phyloP scores from a whole-genome alignment of 2,888 invertebrate species.

The Diaphora mendica region DNA sequence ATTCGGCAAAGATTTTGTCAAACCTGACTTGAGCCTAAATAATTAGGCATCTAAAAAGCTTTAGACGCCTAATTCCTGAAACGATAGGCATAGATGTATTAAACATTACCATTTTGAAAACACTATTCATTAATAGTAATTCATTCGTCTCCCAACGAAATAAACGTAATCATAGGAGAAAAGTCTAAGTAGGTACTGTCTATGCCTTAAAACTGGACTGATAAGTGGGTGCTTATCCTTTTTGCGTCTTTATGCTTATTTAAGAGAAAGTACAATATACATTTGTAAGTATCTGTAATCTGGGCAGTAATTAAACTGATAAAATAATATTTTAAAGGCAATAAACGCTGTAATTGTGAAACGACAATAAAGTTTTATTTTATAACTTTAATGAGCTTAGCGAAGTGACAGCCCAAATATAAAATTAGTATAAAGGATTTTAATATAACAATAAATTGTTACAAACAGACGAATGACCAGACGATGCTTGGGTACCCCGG shows the following conservation, averaged over 20 bases:
- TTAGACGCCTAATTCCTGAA: too few relatives aligned
- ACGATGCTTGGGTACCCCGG: slow-evolving; percentile 57
- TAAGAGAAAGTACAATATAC: neutral
- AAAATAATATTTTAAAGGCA: neutral
- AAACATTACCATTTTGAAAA: neutral
- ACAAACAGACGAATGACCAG: slow-evolving; percentile 48
- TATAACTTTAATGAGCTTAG: slow-evolving; percentile 28
- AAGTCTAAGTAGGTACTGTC: too few relatives aligned
- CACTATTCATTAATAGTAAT: neutral
- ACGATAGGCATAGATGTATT: neutral
- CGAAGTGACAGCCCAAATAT: slow-evolving; percentile 27
- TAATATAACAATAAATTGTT: slow-evolving; percentile 56
- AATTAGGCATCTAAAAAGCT: too few relatives aligned
- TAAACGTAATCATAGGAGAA: too few relatives aligned
- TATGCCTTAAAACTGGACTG: neutral
- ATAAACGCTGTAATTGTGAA: neutral
- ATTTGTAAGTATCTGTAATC: neutral
- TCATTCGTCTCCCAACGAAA: too few relatives aligned
- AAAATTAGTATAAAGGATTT: slow-evolving; percentile 27
- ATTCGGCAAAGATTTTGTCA: neutral
- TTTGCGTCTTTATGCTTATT: neutral
- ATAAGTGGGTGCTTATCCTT: neutral
- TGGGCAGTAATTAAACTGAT: neutral
- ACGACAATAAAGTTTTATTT: slow-evolving; percentile 17
- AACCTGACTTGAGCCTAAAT: neutral